Evolutionary conservation across 1,140 invertebrate species (phyloP), one percentile per base, ranked within the genome.

Genomic region (Diorhabda carinulata): DNA sequence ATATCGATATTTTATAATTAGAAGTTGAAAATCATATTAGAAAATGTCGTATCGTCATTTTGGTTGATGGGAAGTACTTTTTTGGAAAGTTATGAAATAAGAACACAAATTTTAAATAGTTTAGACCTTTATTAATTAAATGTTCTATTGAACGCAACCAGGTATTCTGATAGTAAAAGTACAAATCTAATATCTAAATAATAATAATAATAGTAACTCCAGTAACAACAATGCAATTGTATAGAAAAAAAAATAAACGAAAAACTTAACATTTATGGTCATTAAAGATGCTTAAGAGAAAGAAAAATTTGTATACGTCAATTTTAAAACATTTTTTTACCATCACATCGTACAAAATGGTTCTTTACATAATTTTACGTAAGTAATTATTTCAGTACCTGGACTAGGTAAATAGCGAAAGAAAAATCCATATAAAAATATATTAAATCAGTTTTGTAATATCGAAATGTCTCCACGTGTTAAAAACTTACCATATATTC

Each of bases 271-370:
- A 52, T 52, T 52, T 52, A n/a, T 52, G n/a, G n/a, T 8, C n/a
- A 8, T 6, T 52, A 52, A 52, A n/a, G n/a, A 52, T 8, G 47
- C 47, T 25, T 25, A 25, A 25, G 47, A 9, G 47, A 8, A 52
- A 8, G 6, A 52, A n/a, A 52, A 52, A 52, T 52, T 52, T 52
- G 25, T 52, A 8, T 52, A 52, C 4, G n/a, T 52, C 47, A 52
- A 52, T 52, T 52, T 52, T n/a, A 66, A 67, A 67, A 67, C 60
- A 67, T 67, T 67, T 67, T 59, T 43, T 52, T 1, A 25, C 25
- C 42, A 67, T 61, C 65, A 67, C 65, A 67, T 67, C 60, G 43
- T 67, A 67, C 57, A 67, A 67, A 67, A 67, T 61, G 43, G 25
- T 45, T 64, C 25, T 45, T 67, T 61, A 67, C 65, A 67, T 67